These are phyloP conservation scores for Nebria brevicollis DNA, from an alignment of 2,888 invertebrate genomes.

Conservation along the genomic window DNA sequence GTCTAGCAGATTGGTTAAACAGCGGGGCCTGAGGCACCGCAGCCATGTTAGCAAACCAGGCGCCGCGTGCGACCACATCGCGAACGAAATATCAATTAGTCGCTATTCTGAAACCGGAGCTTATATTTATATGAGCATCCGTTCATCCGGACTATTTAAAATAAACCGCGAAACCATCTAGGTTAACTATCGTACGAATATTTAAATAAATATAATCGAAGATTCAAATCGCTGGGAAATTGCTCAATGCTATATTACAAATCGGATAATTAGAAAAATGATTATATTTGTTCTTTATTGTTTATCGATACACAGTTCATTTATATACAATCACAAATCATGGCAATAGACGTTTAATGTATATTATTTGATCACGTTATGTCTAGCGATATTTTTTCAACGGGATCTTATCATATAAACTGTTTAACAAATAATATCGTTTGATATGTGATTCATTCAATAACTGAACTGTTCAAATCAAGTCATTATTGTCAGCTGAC, in stretches of 20 bases:
- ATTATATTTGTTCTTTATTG: conserved; percentile 12
- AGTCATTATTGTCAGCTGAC: too few relatives aligned
- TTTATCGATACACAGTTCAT: conserved; percentile 7
- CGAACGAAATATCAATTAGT: conserved; percentile 32
- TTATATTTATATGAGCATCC: not conserved
- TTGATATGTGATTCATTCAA: too few relatives aligned
- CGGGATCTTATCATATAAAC: not conserved
- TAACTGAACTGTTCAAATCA: too few relatives aligned
- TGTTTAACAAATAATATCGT: too few relatives aligned
- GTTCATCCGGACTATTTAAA: not conserved
- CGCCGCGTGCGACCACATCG: conserved; percentile 25
- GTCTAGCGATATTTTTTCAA: not conserved
- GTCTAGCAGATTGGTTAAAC: conserved; percentile 36
- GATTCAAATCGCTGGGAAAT: not conserved
- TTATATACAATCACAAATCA: conserved; percentile 4
- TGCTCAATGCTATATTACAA: conserved; percentile 6
- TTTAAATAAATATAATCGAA: too few relatives aligned
- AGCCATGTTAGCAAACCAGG: conserved; percentile 18
- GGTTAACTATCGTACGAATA: not conserved
- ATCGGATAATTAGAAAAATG: conserved; percentile 12
- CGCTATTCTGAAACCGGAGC: not conserved
- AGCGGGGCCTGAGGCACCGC: conserved; percentile 29
- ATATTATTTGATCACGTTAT: not conserved
- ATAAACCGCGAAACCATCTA: not conserved
- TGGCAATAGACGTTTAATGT: not conserved